These are phyloP conservation scores for Caiman crocodilus DNA, from an alignment of 2,797 vertebrate species.

Conservation along the genomic window DNA sequence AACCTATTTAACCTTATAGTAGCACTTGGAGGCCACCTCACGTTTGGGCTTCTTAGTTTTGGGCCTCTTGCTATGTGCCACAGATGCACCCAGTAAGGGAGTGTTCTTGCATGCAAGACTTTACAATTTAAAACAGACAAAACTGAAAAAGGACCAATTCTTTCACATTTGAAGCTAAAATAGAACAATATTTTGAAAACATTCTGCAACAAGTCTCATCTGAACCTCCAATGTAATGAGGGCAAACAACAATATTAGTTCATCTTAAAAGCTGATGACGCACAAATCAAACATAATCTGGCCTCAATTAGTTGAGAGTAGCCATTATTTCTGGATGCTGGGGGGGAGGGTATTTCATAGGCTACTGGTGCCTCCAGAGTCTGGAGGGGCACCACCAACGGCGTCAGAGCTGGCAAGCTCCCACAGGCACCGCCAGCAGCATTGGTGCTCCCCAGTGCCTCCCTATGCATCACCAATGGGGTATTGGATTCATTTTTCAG, in stretches of 20 bases:
- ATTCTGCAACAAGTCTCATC: neutral
- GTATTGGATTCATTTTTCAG: no score
- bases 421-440: no score
- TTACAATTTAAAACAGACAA: accelerated
- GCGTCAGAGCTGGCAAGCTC: no score
- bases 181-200: neutral
- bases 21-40: neutral
- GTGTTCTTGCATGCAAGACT: neutral
- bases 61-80: neutral
- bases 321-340: neutral
- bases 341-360: no score
- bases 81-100: neutral
- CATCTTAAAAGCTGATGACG: neutral
- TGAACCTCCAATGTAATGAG: neutral
- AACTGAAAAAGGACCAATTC: neutral
- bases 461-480: no score
- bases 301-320: accelerated
- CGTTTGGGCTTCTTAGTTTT: neutral
- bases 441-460: no score
- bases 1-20: neutral
- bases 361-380: no score
- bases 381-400: no score
- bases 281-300: accelerated
- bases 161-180: accelerated
- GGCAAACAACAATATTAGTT: neutral